Evolutionary conservation across 2,113 vertebrate species (phyloP).

Genomic region (Lampris incognitus): DNA sequence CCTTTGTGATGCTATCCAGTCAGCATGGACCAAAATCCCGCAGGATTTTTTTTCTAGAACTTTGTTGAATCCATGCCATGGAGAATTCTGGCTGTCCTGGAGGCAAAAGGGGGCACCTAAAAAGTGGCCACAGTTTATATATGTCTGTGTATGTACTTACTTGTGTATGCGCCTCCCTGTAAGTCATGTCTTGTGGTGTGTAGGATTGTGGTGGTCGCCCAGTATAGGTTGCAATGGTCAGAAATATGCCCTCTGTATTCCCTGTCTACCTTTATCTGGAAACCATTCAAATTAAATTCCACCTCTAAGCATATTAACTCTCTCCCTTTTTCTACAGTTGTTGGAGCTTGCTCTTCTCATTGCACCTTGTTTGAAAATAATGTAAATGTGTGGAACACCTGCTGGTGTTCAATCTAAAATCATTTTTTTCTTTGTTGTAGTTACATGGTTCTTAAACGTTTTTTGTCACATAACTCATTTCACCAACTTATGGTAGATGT

Average conservation of each 20-base stretch:
- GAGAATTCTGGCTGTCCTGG: no score
- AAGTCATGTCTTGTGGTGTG: conserved; percentile 31
- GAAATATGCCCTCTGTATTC: conserved; percentile 42
- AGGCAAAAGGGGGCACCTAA: no score
- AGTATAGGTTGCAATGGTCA: conserved; percentile 41
- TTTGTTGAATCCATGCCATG: no score
- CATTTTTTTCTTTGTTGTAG: neutral
- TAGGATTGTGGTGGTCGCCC: conserved; percentile 52
- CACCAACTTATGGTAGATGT: no score
- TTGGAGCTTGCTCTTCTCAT: conserved; percentile 41
- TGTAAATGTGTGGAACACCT: conserved; percentile 26
- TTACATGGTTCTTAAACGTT: neutral
- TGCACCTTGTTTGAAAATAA: conserved; percentile 23
- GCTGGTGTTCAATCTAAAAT: neutral
- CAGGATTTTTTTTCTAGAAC: no score
- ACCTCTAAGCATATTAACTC: conserved; percentile 11
- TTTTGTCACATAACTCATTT: neutral
- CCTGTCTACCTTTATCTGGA: conserved; percentile 35
- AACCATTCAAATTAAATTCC: conserved; percentile 39
- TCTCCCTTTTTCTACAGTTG: conserved; percentile 22
- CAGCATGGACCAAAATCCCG: no score
- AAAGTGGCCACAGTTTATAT: no score
- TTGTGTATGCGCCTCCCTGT: conserved; percentile 2
- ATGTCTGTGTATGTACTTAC: neutral
- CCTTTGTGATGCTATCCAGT: no score